Evolutionary conservation across 2,797 vertebrate genomes (phyloP).

Genomic region (Gymnopithys bicolor): DNA sequence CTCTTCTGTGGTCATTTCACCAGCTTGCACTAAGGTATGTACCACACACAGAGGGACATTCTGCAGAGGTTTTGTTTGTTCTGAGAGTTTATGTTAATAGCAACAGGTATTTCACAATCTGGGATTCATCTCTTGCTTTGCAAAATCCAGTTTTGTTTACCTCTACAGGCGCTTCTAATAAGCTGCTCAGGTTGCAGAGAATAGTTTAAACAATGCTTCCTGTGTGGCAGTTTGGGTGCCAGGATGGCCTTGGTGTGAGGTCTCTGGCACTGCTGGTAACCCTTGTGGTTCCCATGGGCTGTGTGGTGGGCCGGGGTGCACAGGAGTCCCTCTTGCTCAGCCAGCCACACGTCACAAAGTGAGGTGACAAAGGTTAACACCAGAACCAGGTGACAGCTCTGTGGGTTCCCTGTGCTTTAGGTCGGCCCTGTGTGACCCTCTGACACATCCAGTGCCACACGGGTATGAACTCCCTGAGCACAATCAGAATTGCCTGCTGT

Average conservation of each 20-base stretch:
- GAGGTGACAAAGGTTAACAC: neutral
- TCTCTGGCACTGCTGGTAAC: neutral
- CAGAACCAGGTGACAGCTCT: fast-evolving
- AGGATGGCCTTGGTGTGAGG: neutral
- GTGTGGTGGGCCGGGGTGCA: fast-evolving
- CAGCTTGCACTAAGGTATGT: neutral
- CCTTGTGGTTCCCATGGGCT: neutral
- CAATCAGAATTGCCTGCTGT: neutral
- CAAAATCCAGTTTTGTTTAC: neutral
- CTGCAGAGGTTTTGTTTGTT: neutral
- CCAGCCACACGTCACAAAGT: fast-evolving
- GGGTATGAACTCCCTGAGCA: neutral
- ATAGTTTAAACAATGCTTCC: neutral
- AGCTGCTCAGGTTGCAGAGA: neutral
- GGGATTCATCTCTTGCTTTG: neutral
- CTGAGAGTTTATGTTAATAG: neutral
- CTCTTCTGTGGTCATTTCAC: neutral
- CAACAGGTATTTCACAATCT: neutral
- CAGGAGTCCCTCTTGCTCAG: neutral
- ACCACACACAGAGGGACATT: fast-evolving
- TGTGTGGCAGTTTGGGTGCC: neutral
- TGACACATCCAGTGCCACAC: neutral
- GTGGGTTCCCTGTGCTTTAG: neutral
- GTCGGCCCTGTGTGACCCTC: neutral
- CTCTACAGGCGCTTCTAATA: neutral